phyloP scores from a whole-genome alignment of 2,888 invertebrate genomes.

The Phortica okadai region DNA sequence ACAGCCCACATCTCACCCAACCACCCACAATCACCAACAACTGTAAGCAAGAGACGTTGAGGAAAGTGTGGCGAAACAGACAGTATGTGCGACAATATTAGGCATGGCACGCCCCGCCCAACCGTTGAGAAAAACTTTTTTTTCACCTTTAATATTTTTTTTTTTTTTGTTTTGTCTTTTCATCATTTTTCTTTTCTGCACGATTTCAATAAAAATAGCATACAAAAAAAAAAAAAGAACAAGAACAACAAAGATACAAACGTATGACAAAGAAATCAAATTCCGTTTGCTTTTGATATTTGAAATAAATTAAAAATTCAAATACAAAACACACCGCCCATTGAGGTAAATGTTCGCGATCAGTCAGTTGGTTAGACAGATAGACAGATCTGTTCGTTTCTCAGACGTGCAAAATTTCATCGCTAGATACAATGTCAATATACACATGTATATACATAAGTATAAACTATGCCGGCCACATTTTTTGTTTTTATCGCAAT shows the following conservation, averaged over 20 bases:
- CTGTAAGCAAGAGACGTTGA: background rate
- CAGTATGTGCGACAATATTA: no score
- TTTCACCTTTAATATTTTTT: background rate
- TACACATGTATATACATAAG: no score
- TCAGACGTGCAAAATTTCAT: background rate
- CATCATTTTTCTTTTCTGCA: no score
- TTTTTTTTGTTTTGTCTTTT: background rate
- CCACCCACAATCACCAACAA: background rate
- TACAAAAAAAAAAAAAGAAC: background rate
- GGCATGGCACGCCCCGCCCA: no score
- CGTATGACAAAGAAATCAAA: background rate
- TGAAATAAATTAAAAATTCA: background rate
- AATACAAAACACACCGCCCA: background rate
- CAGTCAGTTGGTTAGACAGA: no score
- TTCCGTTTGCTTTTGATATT: background rate
- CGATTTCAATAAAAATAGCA: background rate
- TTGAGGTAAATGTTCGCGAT: no score
- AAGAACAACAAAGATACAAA: background rate
- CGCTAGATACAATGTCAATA: background rate
- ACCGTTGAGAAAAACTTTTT: no score
- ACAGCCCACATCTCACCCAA: background rate
- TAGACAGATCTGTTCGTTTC: no score
- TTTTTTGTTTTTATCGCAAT: conserved; percentile 19
- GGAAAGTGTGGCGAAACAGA: no score
- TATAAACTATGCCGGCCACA: conserved; percentile 12